phyloP scores from a whole-genome alignment of 2,888 invertebrate genomes.

The Lochmaea capreae region DNA sequence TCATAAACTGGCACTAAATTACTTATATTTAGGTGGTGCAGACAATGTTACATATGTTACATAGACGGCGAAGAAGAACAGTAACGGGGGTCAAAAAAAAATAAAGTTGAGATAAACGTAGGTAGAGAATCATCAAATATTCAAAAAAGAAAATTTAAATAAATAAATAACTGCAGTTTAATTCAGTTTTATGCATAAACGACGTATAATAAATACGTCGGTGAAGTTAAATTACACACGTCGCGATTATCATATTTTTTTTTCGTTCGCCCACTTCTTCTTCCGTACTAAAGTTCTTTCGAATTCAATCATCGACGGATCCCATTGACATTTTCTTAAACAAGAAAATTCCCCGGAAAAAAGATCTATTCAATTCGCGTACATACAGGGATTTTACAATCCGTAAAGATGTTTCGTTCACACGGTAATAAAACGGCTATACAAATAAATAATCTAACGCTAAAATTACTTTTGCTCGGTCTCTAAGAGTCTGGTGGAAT shows the following conservation, averaged over 20 bases:
- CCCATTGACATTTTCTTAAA: conserved; percentile 9
- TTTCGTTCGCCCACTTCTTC: conserved; percentile 16
- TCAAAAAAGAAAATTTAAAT: conserved; percentile 43
- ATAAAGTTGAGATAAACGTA: too few species aligned
- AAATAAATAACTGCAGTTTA: conserved; percentile 60
- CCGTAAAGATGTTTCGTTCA: conserved; percentile 56
- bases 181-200: conserved; percentile 55
- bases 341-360: not conserved
- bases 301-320: conserved; percentile 20
- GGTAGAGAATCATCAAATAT: not conserved
- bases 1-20: conserved; percentile 61
- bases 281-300: conserved; percentile 1
- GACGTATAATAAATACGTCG: conserved; percentile 34
- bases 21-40: conserved; percentile 54
- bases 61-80: conserved; percentile 4
- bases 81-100: not conserved
- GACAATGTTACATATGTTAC: conserved; percentile 41
- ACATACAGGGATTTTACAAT: conserved; percentile 55
- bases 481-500: conserved; percentile 33
- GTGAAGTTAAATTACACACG: conserved; percentile 18
- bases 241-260: too few species aligned
- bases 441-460: conserved; percentile 49
- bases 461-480: conserved; percentile 38
- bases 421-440: conserved; percentile 54
- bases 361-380: conserved; percentile 36